Evolutionary conservation across 2,113 vertebrate species (phyloP), one percentile per base, ranked within the genome.

Genomic region (Prochilodus magdalenae): DNA sequence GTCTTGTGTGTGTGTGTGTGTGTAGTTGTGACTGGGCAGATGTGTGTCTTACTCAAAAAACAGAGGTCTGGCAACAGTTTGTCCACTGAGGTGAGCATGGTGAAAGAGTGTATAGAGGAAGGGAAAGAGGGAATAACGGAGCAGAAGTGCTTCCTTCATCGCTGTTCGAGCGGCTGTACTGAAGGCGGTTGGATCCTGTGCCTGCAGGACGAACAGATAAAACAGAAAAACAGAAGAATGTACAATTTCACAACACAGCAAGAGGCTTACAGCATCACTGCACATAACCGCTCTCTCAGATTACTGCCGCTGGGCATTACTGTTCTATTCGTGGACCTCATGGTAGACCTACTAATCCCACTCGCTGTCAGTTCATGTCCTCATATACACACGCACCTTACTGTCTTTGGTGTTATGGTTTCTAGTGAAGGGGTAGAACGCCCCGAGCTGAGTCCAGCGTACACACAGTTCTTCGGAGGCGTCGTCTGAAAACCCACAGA

Each of bases 91-190:
- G 18, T 97, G 95, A 4, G 96, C 95, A 0, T 78, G 94, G 83
- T 97, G 94, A 84, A 97, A 97, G 57, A 97, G 96, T 0, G 96
- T 96, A 92, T 97, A 97, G 81, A 97, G 95, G 62, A 94, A 84
- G 0, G 96, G 96, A 87, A 95, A 93, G 77, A 97, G 93, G n/a
- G 95, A 91, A 18, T 97, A 97, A 24, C 96, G 95, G 22, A 95
- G 92, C 71, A 96, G 91, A 75, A 97, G 92, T 10, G 91, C 95
- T 0, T 94, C 84, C 75, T 93, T 96, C 95, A 96, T 97, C 82
- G 95, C 95, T 0, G 87, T 90, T 0, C 94, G 92, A 0, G 93
- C 94, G 0, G 86, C 73, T 0, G 95, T 89, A 84, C 93, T 95
- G 90, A 97, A 97, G 1, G 13, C 94, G 0, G 92, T 91, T 0